Evolutionary conservation across 2,888 invertebrate species (phyloP).

Genomic region (Pimpla rufipes): DNA sequence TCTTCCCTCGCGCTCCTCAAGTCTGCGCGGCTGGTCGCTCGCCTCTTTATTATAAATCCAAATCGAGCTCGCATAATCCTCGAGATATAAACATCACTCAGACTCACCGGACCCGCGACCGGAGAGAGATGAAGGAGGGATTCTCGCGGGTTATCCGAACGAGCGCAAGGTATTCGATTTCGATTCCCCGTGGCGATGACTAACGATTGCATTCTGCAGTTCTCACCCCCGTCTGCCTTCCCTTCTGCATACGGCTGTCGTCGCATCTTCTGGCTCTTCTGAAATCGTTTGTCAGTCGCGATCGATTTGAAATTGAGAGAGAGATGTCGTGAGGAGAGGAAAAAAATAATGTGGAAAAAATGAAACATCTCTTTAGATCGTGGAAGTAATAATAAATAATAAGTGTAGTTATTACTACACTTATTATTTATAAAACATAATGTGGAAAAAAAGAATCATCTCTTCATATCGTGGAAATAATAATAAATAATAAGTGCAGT

Average conservation of each 20-base stretch:
- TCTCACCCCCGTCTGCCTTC: constrained; percentile 46
- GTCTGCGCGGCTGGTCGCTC: constrained; percentile 67
- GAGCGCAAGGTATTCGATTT: constrained; percentile 47
- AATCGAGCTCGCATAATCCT: constrained; percentile 79
- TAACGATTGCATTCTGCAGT: constrained; percentile 46
- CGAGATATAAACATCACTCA: constrained; percentile 77
- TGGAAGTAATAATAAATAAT: no score
- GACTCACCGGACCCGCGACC: constrained; percentile 43
- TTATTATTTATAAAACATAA: no score
- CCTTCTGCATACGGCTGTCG: constrained; percentile 63
- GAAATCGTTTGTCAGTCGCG: constrained; percentile 36
- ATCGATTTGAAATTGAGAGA: constrained; percentile 52
- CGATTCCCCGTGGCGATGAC: constrained; percentile 59
- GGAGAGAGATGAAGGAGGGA: constrained; percentile 29
- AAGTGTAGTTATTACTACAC: no score
- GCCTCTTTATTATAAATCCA: constrained; percentile 83
- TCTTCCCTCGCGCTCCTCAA: constrained; percentile 22
- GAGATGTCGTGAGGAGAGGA: constrained; percentile 17
- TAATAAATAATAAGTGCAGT: no score
- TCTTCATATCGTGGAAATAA: no score
- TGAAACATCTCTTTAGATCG: neutral
- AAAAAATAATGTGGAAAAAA: neutral
- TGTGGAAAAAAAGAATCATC: no score
- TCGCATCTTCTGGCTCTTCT: constrained; percentile 53
- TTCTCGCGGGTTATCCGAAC: neutral